phyloP scores from a whole-genome alignment of 2,888 invertebrate genomes.

The Pristionchus japonicus region DNA sequence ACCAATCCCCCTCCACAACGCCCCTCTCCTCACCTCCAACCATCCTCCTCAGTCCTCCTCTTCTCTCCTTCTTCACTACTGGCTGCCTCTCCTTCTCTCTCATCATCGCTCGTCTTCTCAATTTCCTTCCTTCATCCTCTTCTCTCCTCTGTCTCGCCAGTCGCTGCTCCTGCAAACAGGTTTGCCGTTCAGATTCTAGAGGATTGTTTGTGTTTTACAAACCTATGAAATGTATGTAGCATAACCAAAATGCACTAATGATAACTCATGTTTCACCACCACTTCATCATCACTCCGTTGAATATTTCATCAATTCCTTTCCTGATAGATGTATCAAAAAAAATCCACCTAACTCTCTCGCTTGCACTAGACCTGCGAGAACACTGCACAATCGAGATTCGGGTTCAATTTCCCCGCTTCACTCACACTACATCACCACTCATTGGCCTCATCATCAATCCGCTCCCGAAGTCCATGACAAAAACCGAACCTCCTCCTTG shows the following conservation, averaged over 20 bases:
- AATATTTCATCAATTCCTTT: neutral
- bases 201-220: no score
- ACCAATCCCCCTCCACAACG: neutral
- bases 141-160: neutral
- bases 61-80: neutral
- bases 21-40: slow-evolving; percentile 5
- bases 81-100: neutral
- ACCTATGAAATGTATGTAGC: no score
- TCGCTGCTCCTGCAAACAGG: slow-evolving; percentile 6
- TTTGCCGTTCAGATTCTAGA: no score
- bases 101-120: neutral
- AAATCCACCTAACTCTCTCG: no score
- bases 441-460: no score
- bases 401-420: no score
- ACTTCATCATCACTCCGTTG: neutral
- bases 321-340: no score
- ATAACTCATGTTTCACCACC: neutral
- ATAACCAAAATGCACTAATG: no score
- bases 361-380: no score
- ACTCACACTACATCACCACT: no score
- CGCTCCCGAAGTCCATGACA: no score
- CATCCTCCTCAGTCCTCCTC: neutral
- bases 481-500: neutral
- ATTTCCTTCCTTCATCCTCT: slow-evolving; percentile 10
- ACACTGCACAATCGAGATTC: no score